These are phyloP conservation scores for Sinotaia quadrata DNA, from an alignment of 2,888 invertebrate species.

Conservation along the genomic window DNA sequence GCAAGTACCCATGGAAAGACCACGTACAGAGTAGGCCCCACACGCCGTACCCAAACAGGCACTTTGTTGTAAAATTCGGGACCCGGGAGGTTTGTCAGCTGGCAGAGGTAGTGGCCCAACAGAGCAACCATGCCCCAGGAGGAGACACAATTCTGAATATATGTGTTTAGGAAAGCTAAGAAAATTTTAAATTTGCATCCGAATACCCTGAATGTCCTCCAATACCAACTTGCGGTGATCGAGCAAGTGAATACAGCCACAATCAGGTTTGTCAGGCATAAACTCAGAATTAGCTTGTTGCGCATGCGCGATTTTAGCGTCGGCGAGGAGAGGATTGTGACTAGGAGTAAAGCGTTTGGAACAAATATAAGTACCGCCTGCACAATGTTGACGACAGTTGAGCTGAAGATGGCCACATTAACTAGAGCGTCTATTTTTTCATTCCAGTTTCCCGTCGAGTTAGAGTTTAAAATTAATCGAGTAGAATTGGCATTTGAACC, in stretches of 20 bases:
- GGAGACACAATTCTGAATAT: constrained; percentile 15
- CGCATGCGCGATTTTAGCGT: neutral
- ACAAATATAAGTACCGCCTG: constrained; percentile 11
- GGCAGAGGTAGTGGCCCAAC: constrained; percentile 7
- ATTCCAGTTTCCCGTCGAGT: no score
- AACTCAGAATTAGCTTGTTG: constrained; percentile 14
- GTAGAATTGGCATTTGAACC: no score
- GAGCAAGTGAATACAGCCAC: constrained; percentile 7
- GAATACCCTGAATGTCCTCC: neutral
- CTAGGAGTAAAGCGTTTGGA: constrained; percentile 4
- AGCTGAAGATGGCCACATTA: neutral
- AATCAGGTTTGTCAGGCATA: constrained; percentile 11
- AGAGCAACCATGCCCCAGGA: constrained; percentile 17
- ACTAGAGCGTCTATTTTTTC: no score
- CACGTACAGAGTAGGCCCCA: constrained; percentile 1
- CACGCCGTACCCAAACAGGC: neutral
- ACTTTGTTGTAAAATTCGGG: neutral
- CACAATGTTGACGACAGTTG: neutral
- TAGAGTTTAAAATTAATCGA: no score
- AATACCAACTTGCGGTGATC: neutral
- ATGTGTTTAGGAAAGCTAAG: neutral
- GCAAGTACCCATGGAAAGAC: neutral
- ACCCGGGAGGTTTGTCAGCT: constrained; percentile 8
- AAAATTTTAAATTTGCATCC: neutral
- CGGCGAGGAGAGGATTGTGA: constrained; percentile 10